These are phyloP conservation scores for Limnephilus marmoratus DNA, from an alignment of 2,888 invertebrate genomes.

Conservation along the genomic window DNA sequence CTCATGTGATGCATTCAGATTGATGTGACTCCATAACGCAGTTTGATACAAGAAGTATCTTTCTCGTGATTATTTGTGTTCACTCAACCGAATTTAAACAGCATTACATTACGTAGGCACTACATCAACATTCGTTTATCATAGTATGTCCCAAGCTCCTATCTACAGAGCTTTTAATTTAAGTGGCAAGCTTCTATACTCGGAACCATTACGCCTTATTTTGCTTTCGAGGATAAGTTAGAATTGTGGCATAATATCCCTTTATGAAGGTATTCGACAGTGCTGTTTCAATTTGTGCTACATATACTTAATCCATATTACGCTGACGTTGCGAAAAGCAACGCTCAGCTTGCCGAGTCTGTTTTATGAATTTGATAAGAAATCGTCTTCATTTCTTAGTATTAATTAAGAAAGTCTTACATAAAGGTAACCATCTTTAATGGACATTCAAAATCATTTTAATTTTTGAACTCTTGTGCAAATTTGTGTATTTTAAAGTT, in stretches of 20 bases:
- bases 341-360: no score
- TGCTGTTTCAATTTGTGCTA: background rate
- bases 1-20: slow-evolving; percentile 1
- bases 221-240: background rate
- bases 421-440: no score
- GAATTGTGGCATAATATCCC: background rate
- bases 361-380: no score
- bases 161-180: background rate
- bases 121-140: background rate
- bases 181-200: background rate
- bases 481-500: no score
- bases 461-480: no score
- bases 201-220: background rate
- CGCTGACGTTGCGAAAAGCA: no score
- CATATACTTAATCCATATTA: background rate
- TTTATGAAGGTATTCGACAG: no score
- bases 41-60: background rate
- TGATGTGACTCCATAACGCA: background rate
- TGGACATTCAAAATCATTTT: no score
- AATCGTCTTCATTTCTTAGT: no score
- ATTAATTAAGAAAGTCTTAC: no score
- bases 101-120: background rate
- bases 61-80: slow-evolving; percentile 2
- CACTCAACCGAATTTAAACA: background rate
- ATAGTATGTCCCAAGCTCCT: background rate